Conservation (phyloP, 1,140 invertebrate species). For the Pseudomyrmex dendroicus region DNA sequence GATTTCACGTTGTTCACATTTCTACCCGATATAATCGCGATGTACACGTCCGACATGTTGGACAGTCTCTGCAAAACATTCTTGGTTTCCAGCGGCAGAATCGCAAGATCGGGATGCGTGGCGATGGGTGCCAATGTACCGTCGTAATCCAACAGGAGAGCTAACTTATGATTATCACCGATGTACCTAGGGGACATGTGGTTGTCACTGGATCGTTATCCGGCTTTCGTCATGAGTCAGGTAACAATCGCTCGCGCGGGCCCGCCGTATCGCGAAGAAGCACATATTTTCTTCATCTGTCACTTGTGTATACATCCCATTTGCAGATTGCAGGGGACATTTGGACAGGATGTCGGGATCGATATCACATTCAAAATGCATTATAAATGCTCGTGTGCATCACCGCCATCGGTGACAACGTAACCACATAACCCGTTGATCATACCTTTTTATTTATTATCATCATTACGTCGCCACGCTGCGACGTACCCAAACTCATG, state of each 20-base stretch:
- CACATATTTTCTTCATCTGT: slow-evolving; percentile 53
- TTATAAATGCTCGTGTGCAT: slow-evolving; percentile 18
- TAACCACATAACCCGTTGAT: slow-evolving; percentile 17
- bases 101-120: slow-evolving; percentile 94
- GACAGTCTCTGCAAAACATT: slow-evolving; percentile 92
- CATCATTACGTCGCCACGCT: slow-evolving; percentile 64
- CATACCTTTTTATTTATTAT: slow-evolving; percentile 1
- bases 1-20: slow-evolving; percentile 95
- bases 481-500: slow-evolving; percentile 82
- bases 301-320: background rate
- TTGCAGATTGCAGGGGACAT: background rate
- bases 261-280: slow-evolving; percentile 74
- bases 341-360: slow-evolving; percentile 28
- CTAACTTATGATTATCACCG: slow-evolving; percentile 93
- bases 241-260: slow-evolving; percentile 79
- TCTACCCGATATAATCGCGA: slow-evolving; percentile 94
- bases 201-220: slow-evolving; percentile 82
- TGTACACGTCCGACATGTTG: slow-evolving; percentile 95
- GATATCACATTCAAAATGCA: slow-evolving; percentile 40
- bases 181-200: slow-evolving; percentile 89
- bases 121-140: slow-evolving; percentile 95
- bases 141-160: slow-evolving; percentile 94
- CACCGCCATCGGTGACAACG: background rate
- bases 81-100: slow-evolving; percentile 93
- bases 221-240: slow-evolving; percentile 82